Evolutionary conservation across 2,888 invertebrate genomes (phyloP).

Genomic region (Cerceris ruficornis): DNA sequence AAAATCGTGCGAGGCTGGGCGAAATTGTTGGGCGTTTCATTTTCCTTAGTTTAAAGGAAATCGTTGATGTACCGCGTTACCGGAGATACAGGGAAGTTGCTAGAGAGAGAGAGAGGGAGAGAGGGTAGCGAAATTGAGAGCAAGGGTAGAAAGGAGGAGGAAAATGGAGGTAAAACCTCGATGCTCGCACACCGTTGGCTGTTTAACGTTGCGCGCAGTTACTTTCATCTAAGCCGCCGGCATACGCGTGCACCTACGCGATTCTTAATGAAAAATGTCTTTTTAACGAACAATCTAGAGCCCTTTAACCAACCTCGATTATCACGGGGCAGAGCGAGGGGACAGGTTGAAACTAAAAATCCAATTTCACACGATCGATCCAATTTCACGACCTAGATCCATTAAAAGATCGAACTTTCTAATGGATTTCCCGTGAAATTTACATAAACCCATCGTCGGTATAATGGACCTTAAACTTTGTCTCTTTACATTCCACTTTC

Average conservation of each 20-base stretch:
- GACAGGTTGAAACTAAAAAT: too few species aligned
- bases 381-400: background rate
- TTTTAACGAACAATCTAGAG: background rate
- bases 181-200: background rate
- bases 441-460: constrained; percentile 19
- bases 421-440: constrained; percentile 23
- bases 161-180: constrained; percentile 1
- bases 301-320: background rate
- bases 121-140: too few species aligned
- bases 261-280: background rate
- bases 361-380: too few species aligned
- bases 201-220: too few species aligned
- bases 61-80: constrained; percentile 1
- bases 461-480: constrained; percentile 15
- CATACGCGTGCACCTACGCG: background rate
- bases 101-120: too few species aligned
- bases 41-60: constrained; percentile 24
- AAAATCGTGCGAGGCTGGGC: constrained; percentile 19
- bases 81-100: too few species aligned
- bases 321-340: background rate
- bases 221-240: too few species aligned
- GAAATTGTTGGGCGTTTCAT: constrained; percentile 11
- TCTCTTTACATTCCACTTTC: constrained; percentile 6
- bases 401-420: constrained; percentile 20
- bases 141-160: background rate